Evolutionary conservation across 2,113 vertebrate genomes (phyloP).

Genomic region (cat (Felis catus)): F.catus_Fca126_mat1.0 CM031411.1:94981501-94982000

Average conservation of each 20-base stretch:
- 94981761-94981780: background rate
- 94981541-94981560: background rate
- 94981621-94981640: background rate
- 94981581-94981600: background rate
- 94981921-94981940: background rate
- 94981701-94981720: background rate
- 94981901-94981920: background rate
- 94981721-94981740: background rate
- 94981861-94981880: background rate
- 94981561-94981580: background rate
- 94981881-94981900: background rate
- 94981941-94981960: background rate
- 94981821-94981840: background rate
- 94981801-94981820: background rate
- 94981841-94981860: background rate
- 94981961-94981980: background rate
- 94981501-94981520: background rate
- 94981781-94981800: background rate
- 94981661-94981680: background rate
- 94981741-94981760: background rate
- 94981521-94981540: background rate
- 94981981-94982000: background rate
- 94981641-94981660: background rate
- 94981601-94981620: background rate
- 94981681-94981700: background rate